Evolutionary conservation across 2,797 vertebrate genomes (phyloP).

Genomic region (Pseudochirops corinnae): DNA sequence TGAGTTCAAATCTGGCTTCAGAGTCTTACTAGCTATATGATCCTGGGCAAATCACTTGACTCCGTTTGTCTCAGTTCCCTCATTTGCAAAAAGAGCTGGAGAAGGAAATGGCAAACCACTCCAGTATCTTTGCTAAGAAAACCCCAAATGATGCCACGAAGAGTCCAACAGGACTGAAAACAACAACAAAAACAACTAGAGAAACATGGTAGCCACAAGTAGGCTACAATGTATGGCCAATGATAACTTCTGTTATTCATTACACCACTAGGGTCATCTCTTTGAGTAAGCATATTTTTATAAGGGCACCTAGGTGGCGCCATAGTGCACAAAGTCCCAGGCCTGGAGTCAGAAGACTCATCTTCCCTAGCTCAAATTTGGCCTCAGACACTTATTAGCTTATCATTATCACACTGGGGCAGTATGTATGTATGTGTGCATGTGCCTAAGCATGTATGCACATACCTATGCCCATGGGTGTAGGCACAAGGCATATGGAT

Average conservation of each 20-base stretch:
- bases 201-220: not conserved
- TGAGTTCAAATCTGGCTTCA: not conserved
- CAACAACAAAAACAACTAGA: not conserved
- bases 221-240: not conserved
- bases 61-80: not conserved
- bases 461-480: not conserved
- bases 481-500: not conserved
- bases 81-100: not conserved
- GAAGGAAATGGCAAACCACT: not conserved
- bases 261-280: not conserved
- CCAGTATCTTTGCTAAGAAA: not conserved
- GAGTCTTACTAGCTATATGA: not conserved
- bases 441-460: not conserved
- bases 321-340: not conserved
- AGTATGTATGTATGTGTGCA: not conserved
- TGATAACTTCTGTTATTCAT: not conserved
- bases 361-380: not conserved
- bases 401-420: not conserved
- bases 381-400: not conserved
- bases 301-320: not conserved
- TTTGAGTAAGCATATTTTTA: not conserved
- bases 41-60: not conserved
- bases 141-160: not conserved
- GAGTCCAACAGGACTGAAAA: not conserved
- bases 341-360: not conserved